These are phyloP conservation scores for Drosophila punjabiensis DNA, from an alignment of 1,140 invertebrate genomes.

Conservation along the genomic window DNA sequence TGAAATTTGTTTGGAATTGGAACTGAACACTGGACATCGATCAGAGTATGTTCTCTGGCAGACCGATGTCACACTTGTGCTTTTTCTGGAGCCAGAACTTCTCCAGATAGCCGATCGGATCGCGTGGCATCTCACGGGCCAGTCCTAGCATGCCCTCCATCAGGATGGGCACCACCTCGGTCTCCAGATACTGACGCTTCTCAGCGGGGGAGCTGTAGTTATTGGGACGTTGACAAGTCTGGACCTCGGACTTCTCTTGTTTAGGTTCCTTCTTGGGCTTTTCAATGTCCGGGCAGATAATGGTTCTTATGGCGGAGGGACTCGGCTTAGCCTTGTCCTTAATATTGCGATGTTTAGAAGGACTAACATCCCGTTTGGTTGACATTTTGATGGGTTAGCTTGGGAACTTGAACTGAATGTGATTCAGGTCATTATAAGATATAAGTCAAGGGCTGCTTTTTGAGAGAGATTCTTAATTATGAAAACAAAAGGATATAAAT, in stretches of 20 bases:
- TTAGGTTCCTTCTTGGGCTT: constrained; percentile 22
- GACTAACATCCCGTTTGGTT: neutral
- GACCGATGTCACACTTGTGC: constrained; percentile 57
- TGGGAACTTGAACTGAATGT: neutral
- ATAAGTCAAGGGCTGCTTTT: neutral
- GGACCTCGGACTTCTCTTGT: neutral
- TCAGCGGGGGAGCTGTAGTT: constrained; percentile 21
- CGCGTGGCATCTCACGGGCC: constrained; percentile 58
- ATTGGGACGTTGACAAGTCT: constrained; percentile 14
- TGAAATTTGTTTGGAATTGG: constrained; percentile 58
- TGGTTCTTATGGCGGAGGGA: neutral
- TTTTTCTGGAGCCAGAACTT: constrained; percentile 58
- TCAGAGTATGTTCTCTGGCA: constrained; percentile 55
- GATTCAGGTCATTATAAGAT: neutral
- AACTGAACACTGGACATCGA: neutral
- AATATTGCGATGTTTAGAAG: neutral
- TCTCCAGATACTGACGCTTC: constrained; percentile 44
- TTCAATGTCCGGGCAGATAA: neutral
- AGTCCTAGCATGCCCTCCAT: constrained; percentile 68
- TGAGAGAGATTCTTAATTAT: no score
- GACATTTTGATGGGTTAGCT: constrained; percentile 1
- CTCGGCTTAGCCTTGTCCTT: neutral
- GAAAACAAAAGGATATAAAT: no score
- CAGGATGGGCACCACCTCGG: constrained; percentile 58
- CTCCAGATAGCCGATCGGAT: constrained; percentile 61